Evolutionary conservation across 1,140 invertebrate species (phyloP), one percentile per base, ranked within the genome.

Genomic region (Carposina sasakii): DNA sequence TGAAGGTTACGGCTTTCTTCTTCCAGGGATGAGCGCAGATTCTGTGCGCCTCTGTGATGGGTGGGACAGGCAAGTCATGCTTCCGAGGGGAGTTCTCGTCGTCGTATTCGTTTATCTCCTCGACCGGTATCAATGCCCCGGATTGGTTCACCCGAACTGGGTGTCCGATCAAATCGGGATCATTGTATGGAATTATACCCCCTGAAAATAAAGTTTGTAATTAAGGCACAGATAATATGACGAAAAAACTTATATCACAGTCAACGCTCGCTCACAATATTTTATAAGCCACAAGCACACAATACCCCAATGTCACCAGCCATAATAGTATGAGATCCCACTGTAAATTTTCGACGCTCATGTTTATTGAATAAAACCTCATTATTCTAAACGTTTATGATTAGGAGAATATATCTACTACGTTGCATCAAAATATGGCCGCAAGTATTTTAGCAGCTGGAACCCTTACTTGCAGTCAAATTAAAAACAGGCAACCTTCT

Each of bases 111-210:
- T 62, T 77, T 19, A 85, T 72, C 0, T 64, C 67, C 76, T 92
- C 90, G 48, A 93, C 81, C 15, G 91, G 90, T 57, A 95, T 91
- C 12, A 93, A 84, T 41, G 89, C 89, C 1, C 90, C 90, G 8
- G 91, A 91, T 68, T 92, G 88, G 71, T 95, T 94, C 24, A 93
- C 86, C 36, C 89, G 88, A 3, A 95, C 92, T n/a, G 93, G 92
- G 81, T 94, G 91, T 3, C 93, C 93, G 52, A 92, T 89, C 9
- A 93, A 68, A 44, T 92, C 91, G 10, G 88, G 88, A 60, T 91
- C 90, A 47, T 87, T 74, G 39, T 79, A 73, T 4, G 71, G 67
- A 9, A 76, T 67, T 5, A 75, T 76, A 47, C 63, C 73, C 42
- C 71, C 85, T 82, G 39, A 10, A 70, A 71, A 15, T n/a, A n/a